Conservation (phyloP, 2,113 vertebrate species). For the Poeciliopsis turrubarensis region DNA sequence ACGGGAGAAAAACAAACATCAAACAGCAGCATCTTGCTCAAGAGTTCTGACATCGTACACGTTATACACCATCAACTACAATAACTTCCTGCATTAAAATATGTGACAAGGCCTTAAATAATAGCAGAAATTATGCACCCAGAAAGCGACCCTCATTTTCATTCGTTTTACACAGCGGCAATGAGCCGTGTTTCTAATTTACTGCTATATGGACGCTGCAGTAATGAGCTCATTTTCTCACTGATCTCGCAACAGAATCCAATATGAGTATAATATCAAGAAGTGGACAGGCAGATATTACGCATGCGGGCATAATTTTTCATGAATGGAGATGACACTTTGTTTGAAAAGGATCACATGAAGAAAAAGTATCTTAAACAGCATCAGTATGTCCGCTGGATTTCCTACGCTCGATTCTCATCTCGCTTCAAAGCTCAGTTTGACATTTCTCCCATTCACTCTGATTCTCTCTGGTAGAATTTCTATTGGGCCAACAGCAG, state of each 20-base stretch:
- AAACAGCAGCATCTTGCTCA: not conserved
- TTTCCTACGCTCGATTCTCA: too few species aligned
- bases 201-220: constrained; percentile 31
- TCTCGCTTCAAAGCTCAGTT: too few species aligned
- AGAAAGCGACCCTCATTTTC: not conserved
- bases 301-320: constrained; percentile 32
- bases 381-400: not conserved
- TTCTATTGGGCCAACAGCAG: too few species aligned
- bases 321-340: not conserved
- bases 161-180: constrained; percentile 7
- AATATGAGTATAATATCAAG: constrained; percentile 2
- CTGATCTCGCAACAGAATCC: constrained; percentile 14
- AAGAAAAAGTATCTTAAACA: not conserved
- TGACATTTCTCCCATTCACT: too few species aligned
- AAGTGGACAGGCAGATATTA: constrained; percentile 5
- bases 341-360: not conserved
- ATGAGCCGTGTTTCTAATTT: constrained; percentile 40
- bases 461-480: too few species aligned
- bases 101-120: constrained; percentile 16
- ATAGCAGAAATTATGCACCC: not conserved
- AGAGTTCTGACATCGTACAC: not conserved
- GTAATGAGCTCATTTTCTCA: constrained; percentile 20
- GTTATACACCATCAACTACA: not conserved
- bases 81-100: constrained; percentile 4
- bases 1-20: constrained; percentile 1